phyloP scores from a whole-genome alignment of 2,797 vertebrate genomes.

The Myotis findleyi region DNA sequence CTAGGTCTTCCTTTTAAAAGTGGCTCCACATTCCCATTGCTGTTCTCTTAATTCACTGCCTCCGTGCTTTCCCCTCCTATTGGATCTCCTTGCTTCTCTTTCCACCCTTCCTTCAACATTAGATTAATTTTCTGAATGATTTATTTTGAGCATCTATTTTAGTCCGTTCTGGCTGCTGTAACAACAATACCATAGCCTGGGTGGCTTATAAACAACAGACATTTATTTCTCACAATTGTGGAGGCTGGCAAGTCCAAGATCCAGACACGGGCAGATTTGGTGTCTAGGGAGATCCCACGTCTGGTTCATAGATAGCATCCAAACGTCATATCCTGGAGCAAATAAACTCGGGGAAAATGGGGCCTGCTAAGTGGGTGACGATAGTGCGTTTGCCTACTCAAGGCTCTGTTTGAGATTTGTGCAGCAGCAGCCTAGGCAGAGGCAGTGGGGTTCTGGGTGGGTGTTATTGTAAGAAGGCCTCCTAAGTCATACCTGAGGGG shows the following conservation, averaged over 20 bases:
- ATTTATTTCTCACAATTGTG: slow-evolving; percentile 1
- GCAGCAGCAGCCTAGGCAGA: neutral
- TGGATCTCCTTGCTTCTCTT: neutral
- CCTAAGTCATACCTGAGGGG: neutral
- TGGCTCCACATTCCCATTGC: neutral
- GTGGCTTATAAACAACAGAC: neutral
- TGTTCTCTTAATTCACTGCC: neutral
- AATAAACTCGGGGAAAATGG: neutral
- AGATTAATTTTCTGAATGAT: slow-evolving; percentile 14
- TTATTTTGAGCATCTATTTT: neutral
- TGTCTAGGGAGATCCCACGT: neutral
- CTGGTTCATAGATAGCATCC: neutral
- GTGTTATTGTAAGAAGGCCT: neutral
- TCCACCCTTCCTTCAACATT: neutral
- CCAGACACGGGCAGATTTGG: neutral
- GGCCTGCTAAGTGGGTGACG: neutral
- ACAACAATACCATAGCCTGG: neutral
- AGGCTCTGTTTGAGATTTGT: neutral
- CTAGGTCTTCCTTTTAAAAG: neutral
- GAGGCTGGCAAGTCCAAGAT: neutral
- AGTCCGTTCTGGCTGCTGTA: neutral
- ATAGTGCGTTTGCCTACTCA: neutral
- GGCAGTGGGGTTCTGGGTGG: neutral
- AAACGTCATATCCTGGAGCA: neutral
- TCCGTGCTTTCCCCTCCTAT: neutral